Evolutionary conservation across 2,888 invertebrate species (phyloP), one percentile per base, ranked within the genome.

Genomic region (Cheilosia scutellata): DNA sequence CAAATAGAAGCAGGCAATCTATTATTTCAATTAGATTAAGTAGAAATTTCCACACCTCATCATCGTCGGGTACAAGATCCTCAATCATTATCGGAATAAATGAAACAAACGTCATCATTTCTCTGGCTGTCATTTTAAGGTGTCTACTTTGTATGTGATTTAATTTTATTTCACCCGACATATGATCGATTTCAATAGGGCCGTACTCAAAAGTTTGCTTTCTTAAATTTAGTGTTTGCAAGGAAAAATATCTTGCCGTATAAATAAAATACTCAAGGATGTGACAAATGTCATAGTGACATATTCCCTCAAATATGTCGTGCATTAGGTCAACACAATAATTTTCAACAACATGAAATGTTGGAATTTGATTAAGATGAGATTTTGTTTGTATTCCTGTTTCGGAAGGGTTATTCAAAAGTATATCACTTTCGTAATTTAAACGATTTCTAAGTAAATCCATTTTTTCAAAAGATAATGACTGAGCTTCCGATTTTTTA

Each of bases 31-130:
- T 68, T 16, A 89, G 83, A 75, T 88, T 83, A 9, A 88, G 60
- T 37, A 88, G 16, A 79, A 89, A 88, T 13, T 58, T 44, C 89
- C 89, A 89, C 20, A 88, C 87, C 2, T 63, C 55, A 57, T 89
- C 88, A 75, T 88, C 87, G 27, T 42, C 40, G 11, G 89, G 88
- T 53, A 90, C 71, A 1, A 89, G 42, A 71, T 90, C 89, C 0
- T 88, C 89, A 40, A 89, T 71, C 70, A 90, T 87, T 3, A 89
- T 25, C 5, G 88, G 86, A 77, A 89, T 87, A 82, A 87, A 88
- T 25, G 44, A 29, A 29, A 84, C 44, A 79, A 89, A 89, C 20
- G 87, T 84, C 74, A 88, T 87, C 88, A 89, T 89, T 87, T 90
- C 87, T 33, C 88, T 78, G 2, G 88, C 89, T 27, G 89, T 88